Evolutionary conservation across 2,888 invertebrate species (phyloP).

Genomic region (Pilophorus perplexus): DNA sequence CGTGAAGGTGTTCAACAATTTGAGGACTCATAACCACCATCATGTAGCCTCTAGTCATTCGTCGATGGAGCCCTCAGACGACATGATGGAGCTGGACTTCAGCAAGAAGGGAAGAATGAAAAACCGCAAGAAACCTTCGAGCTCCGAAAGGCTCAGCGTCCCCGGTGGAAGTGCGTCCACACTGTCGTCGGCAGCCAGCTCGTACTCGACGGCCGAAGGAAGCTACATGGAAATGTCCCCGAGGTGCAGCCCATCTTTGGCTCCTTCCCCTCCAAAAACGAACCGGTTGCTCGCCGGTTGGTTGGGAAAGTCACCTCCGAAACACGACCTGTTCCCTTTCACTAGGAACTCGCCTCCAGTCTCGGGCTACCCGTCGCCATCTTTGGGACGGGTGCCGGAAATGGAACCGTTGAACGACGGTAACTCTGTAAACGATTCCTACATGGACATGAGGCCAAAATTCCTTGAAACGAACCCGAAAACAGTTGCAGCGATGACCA

Average conservation of each 20-base stretch:
- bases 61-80: conserved; percentile 63
- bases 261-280: conserved; percentile 49
- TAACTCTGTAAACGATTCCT: conserved; percentile 45
- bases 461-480: conserved; percentile 40
- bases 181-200: conserved; percentile 47
- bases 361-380: conserved; percentile 45
- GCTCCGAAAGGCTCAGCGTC: conserved; percentile 46
- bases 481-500: conserved; percentile 48
- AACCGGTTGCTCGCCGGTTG: conserved; percentile 34
- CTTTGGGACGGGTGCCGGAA: conserved; percentile 50
- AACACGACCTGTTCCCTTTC: conserved; percentile 24
- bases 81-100: conserved; percentile 81
- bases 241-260: conserved; percentile 47
- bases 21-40: conserved; percentile 36
- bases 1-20: conserved; percentile 35
- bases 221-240: conserved; percentile 50
- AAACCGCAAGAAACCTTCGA: conserved; percentile 45
- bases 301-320: conserved; percentile 44
- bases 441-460: conserved; percentile 55
- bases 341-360: conserved; percentile 45
- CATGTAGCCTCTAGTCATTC: conserved; percentile 53
- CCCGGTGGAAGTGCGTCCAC: conserved; percentile 46
- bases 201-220: conserved; percentile 48
- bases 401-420: conserved; percentile 48
- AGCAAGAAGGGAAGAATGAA: conserved; percentile 51